These are phyloP conservation scores for Idris sp. DNA, from an alignment of 1,140 invertebrate species.

Conservation along the genomic window DNA sequence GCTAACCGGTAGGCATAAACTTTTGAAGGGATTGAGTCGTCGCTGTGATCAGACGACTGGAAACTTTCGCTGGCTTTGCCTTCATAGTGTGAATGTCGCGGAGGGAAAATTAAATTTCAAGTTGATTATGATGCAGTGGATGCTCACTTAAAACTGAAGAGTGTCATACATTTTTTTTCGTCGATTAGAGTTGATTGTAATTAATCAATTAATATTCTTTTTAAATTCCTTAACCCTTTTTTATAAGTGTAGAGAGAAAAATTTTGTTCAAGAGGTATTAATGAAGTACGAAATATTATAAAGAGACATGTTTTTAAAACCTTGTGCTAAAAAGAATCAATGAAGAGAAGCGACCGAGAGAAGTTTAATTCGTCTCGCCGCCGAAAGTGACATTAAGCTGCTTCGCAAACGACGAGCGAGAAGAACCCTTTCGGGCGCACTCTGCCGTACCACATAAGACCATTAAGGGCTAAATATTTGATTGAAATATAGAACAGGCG, in stretches of 20 bases:
- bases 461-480: slow-evolving; percentile 71
- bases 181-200: too few species aligned
- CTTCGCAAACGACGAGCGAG: slow-evolving; percentile 63
- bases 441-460: slow-evolving; percentile 65
- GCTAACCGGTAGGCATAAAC: slow-evolving; percentile 28
- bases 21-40: slow-evolving; percentile 27
- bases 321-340: slow-evolving; percentile 39
- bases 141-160: too few species aligned
- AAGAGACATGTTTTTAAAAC: slow-evolving; percentile 19
- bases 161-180: too few species aligned
- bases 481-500: slow-evolving; percentile 70
- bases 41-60: slow-evolving; percentile 28
- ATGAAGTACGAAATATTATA: slow-evolving; percentile 25
- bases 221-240: too few species aligned
- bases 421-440: slow-evolving; percentile 63
- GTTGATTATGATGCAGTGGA: too few species aligned
- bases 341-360: slow-evolving; percentile 51
- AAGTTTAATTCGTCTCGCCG: slow-evolving; percentile 68
- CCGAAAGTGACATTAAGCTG: slow-evolving; percentile 67
- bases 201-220: too few species aligned
- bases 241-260: neutral
- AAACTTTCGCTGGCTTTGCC: too few species aligned
- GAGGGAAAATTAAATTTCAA: too few species aligned
- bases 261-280: neutral
- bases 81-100: too few species aligned